Conservation (phyloP, 2,797 vertebrate species). For the Pangasius djambal region DNA sequence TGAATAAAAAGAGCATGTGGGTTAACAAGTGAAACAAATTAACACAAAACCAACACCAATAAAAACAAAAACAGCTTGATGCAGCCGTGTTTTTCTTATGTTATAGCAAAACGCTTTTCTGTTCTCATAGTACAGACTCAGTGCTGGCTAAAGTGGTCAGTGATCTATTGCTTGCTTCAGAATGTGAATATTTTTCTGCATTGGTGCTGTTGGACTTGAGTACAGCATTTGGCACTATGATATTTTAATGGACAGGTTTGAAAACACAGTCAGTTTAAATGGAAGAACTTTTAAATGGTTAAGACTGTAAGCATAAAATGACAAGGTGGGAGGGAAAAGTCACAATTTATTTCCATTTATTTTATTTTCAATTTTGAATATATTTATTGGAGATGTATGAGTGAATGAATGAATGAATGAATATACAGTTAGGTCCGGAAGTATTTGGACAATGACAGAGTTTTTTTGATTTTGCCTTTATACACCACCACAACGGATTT, state of each 20-base stretch:
- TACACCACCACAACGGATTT: too few species aligned
- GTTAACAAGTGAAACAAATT: background rate
- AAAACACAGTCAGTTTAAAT: background rate
- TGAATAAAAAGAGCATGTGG: background rate
- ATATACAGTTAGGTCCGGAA: too few species aligned
- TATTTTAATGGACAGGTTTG: background rate
- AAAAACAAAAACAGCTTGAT: background rate
- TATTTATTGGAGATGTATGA: background rate
- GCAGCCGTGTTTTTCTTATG: background rate
- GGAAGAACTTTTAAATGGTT: background rate
- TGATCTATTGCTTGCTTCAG: background rate
- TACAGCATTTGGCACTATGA: background rate
- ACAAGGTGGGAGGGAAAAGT: background rate
- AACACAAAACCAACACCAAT: background rate
- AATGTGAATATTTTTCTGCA: background rate
- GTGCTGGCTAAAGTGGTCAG: background rate
- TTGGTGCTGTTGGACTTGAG: background rate
- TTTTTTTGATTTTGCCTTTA: too few species aligned
- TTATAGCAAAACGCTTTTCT: conserved; percentile 1
- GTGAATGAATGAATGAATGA: background rate
- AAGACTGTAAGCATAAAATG: background rate
- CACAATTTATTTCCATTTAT: background rate
- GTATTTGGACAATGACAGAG: too few species aligned
- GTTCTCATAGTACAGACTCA: background rate
- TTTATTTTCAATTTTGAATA: background rate